Base-by-base conservation (phyloP, 1,140 invertebrate genomes). In the Papilio polyxenes region DNA sequence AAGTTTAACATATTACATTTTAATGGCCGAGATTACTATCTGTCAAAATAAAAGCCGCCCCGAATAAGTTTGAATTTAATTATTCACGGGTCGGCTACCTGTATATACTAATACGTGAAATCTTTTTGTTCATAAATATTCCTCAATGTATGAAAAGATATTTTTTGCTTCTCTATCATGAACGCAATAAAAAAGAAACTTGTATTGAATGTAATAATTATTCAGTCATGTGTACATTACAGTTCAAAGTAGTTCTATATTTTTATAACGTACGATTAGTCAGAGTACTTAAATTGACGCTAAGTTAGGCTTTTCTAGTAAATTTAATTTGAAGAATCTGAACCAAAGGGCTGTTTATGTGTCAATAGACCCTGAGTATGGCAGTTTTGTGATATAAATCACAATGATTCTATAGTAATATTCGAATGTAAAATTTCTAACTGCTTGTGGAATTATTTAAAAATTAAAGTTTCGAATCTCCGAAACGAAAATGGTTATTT, bases 11-110 rank as follows among this genome's bases (percentile, higher is more conserved):
- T 72, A 37, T 72, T 72, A 72, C 65, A 40, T 72, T 72, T 72
- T 72, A 72, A 72, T 72, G 65, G 65, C 13, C n/a, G 65, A 72
- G 65, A 72, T 31, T 72, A 72, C 65, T 37, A 72, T 72, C 65
- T 72, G 65, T 72, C 65, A 72, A 72, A 72, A 72, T 72, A 72
- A 72, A 72, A 72, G 65, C 65, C 65, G 65, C 65, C 65, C 65
- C 23, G 65, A 17, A 72, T 72, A 72, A 72, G 65, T 72, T 72
- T 72, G 65, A 72, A 72, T 72, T 72, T 72, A 40, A 72, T 72
- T 72, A 72, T 72, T 72, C 65, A 72, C 65, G 65, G 65, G 65
- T 72, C 65, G 65, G 65, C 65, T 72, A 37, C 65, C 65, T 72
- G 65, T 72, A 72, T 31, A 72, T 4, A 31, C 31, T 11, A 31